Percentiles rank a stretch among this genome's conserved stretches.
phyloP scores from a whole-genome alignment of 2,797 vertebrate genomes.

The Malacoraja senta region DNA sequence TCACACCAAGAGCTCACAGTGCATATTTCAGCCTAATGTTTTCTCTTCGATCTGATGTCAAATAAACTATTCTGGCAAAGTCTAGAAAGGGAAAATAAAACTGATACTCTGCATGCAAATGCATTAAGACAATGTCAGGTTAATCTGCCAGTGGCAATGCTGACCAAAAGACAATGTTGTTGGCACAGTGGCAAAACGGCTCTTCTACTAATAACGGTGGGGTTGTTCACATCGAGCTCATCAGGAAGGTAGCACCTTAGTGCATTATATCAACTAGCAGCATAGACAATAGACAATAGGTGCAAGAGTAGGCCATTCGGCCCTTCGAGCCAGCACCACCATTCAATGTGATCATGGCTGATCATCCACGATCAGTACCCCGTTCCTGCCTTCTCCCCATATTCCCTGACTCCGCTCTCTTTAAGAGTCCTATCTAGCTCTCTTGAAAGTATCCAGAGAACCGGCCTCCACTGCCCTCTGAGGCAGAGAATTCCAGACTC shows the following conservation, averaged over 20 bases:
- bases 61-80: neutral
- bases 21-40: neutral
- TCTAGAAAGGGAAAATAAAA: neutral
- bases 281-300: neutral
- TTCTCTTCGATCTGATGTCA: neutral
- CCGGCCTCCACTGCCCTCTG: no score
- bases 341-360: no score
- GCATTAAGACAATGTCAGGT: neutral
- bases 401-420: no score
- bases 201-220: neutral
- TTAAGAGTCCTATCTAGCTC: no score
- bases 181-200: neutral
- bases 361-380: no score
- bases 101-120: neutral
- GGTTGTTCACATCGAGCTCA: neutral
- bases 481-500: no score
- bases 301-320: no score
- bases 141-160: neutral
- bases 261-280: neutral
- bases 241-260: neutral
- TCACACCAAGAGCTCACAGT: neutral
- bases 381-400: no score
- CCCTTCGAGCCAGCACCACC: no score
- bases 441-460: no score
- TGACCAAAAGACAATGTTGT: neutral